A percentile compares a stretch with the other conserved stretches of the same genome.
Evolutionary conservation across 2,113 vertebrate genomes (phyloP).

Genomic region (Cebus imitator): DNA sequence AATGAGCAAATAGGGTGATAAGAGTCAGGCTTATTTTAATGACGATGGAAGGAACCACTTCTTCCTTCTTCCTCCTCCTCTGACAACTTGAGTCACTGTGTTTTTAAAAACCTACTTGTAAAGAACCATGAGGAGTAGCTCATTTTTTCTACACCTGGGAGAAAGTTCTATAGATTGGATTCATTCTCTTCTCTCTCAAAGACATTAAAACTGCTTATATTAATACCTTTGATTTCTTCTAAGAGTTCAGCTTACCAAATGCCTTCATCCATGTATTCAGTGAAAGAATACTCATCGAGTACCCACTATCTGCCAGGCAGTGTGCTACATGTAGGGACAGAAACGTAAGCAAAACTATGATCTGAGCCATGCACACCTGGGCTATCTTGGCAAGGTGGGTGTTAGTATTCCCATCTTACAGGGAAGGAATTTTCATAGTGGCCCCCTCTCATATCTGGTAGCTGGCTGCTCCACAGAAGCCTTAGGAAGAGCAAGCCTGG

Average conservation of each 20-base stretch:
- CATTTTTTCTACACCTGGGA: neutral
- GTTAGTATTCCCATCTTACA: neutral
- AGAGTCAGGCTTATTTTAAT: neutral
- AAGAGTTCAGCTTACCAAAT: neutral
- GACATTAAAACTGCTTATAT: neutral
- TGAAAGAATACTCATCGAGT: neutral
- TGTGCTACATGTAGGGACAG: neutral
- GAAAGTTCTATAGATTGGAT: neutral
- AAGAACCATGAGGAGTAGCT: neutral
- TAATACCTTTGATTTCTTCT: neutral
- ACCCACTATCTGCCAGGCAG: neutral
- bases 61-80: neutral
- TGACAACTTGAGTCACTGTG: neutral
- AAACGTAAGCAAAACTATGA: too few species aligned
- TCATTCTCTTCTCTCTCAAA: neutral
- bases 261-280: neutral
- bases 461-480: neutral
- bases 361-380: neutral
- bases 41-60: neutral
- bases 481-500: neutral
- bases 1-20: neutral
- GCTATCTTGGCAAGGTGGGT: too few species aligned
- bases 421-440: neutral
- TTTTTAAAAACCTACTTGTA: neutral
- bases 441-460: rapidly evolving